Base-by-base conservation (phyloP, 2,888 invertebrate species). In the Euplexia lucipara region DNA sequence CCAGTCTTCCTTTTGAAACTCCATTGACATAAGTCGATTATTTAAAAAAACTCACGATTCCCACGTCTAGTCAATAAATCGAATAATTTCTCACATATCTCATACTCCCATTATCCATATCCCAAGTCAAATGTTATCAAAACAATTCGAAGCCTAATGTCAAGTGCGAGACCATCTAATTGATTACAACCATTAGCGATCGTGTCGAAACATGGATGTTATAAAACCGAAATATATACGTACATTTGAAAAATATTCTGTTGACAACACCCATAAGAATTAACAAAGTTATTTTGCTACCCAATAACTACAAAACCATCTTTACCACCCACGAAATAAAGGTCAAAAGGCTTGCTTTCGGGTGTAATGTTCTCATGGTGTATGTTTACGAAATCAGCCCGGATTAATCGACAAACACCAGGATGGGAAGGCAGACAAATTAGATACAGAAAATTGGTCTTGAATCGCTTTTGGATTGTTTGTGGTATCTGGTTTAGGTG, bases 181-280 rank as follows among this genome's bases (percentile, higher is more conserved):
- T 93, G 92, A 95, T 95, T 91, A 88, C 85, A 78, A 86, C 90
- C 92, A 95, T 94, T 94, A 95, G 85, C 86, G 83, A 78, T 83
- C 86, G 88, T 91, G 94, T 93, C 87, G 91, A 90, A 91, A 92
- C 92, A 91, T 87, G 86, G 86, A 86, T 86, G 90, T 89, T 90
- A 89, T 89, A 91, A 90, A 91, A 87, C 86, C 88, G 76, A 91
- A 91, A 90, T 88, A 87, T 87, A 91, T 85, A 86, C 84, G 83
- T 88, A 89, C 86, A 82, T 83, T 89, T 92, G 91, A 91, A 90
- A 92, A 91, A 93, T 93, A 88, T 86, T 86, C 84, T 84, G 86
- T 85, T 90, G 91, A 94, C 92, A 91, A 90, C 89, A 84, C 85
- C 87, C 84, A 85, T 83, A 82, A 80, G 80, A 82, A 82, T 78